These are phyloP conservation scores for Leptinotarsa defecta DNA, from an alignment of 1,140 invertebrate genomes.

Conservation along the genomic window DNA sequence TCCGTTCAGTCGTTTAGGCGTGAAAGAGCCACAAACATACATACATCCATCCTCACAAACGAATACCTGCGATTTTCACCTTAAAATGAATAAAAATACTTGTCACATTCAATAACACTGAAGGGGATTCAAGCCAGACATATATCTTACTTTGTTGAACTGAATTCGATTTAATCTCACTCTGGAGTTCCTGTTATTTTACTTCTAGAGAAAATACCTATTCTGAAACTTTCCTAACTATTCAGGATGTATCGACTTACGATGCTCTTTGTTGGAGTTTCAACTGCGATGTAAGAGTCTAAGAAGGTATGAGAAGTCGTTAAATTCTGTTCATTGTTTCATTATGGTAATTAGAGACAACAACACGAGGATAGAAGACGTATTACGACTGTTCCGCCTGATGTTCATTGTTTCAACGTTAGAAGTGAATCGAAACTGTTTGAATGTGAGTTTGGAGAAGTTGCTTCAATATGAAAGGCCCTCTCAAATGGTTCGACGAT, in stretches of 20 bases:
- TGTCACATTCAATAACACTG: no score
- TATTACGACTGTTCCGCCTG: not conserved
- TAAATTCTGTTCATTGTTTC: conserved; percentile 8
- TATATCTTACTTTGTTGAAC: no score
- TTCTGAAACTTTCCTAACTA: not conserved
- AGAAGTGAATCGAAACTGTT: not conserved
- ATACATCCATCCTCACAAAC: no score
- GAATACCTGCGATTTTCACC: no score
- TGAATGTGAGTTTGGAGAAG: not conserved
- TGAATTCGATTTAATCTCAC: not conserved
- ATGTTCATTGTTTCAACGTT: not conserved
- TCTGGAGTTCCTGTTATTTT: conserved; percentile 1
- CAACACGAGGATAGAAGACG: not conserved
- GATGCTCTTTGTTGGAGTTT: not conserved
- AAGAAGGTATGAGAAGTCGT: not conserved
- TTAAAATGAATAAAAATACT: no score
- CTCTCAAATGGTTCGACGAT: no score
- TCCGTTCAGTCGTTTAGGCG: no score
- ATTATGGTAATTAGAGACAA: conserved; percentile 6
- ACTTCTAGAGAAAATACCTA: not conserved
- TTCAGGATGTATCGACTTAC: not conserved
- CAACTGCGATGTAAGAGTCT: not conserved
- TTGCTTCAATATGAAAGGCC: no score
- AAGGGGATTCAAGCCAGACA: no score
- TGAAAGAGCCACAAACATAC: no score